These are phyloP conservation scores for Lacanobia oleracea DNA, from an alignment of 2,888 invertebrate genomes.

Conservation along the genomic window DNA sequence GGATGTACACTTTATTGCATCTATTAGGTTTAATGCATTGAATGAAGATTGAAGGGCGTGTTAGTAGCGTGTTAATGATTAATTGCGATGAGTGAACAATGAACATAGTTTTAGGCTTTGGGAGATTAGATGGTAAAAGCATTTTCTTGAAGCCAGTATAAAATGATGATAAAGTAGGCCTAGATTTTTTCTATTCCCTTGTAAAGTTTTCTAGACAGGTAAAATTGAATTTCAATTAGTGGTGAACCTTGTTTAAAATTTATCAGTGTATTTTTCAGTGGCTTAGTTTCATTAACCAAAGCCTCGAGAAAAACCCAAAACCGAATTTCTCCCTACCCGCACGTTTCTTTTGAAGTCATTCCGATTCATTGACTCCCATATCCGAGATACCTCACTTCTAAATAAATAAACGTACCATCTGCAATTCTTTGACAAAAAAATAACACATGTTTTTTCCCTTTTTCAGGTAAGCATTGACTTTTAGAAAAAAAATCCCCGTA, in stretches of 20 bases:
- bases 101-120: background rate
- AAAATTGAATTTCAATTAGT: background rate
- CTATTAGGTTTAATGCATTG: conserved; percentile 49
- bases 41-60: conserved; percentile 26
- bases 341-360: conserved; percentile 42
- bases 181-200: background rate
- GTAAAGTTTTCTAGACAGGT: background rate
- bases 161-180: no score
- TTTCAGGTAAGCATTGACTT: conserved; percentile 65
- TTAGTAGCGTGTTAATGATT: conserved; percentile 25
- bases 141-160: background rate
- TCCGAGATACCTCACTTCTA: conserved; percentile 13
- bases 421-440: conserved; percentile 10
- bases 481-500: conserved; percentile 47
- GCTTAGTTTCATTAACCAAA: background rate
- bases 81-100: background rate
- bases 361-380: conserved; percentile 34
- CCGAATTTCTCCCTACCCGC: background rate
- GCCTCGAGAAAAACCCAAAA: background rate
- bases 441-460: conserved; percentile 28
- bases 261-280: background rate
- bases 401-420: conserved; percentile 17
- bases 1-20: conserved; percentile 55
- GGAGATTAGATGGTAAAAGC: background rate
- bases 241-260: background rate